Percentiles rank a stretch among this genome's conserved stretches.
Conservation (phyloP, 2,888 invertebrate genomes). For the Apamea anceps region DNA sequence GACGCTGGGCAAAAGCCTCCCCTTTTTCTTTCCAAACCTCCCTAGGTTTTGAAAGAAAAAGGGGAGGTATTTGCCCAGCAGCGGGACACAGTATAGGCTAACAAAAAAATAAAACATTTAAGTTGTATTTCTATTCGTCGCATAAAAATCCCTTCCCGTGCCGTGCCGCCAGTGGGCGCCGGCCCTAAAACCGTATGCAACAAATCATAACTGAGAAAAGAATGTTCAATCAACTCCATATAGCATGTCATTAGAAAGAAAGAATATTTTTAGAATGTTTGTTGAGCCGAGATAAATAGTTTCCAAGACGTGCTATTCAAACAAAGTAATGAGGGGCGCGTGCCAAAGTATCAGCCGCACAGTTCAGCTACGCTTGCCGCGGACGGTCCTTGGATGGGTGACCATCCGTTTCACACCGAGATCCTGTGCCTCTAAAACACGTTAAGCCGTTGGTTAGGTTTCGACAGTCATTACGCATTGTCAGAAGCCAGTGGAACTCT, state of each 20-base stretch:
- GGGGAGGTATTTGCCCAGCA: too few relatives aligned
- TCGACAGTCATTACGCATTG: background rate
- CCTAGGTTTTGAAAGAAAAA: too few relatives aligned
- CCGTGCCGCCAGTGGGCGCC: too few relatives aligned
- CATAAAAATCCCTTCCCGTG: too few relatives aligned
- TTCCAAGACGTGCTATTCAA: background rate
- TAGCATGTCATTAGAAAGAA: background rate
- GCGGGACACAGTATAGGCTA: too few relatives aligned
- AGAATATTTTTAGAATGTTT: conserved; percentile 13
- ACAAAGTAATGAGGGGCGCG: background rate
- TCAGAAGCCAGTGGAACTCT: background rate
- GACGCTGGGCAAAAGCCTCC: too few relatives aligned
- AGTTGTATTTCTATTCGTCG: too few relatives aligned
- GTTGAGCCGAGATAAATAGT: background rate
- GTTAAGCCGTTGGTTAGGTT: background rate
- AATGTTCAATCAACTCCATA: background rate
- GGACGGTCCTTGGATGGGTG: background rate
- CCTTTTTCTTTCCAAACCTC: too few relatives aligned
- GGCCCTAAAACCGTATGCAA: background rate
- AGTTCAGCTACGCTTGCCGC: background rate
- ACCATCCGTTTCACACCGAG: background rate
- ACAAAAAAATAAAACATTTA: too few relatives aligned
- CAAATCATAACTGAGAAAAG: conserved; percentile 29
- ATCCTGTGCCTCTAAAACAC: background rate
- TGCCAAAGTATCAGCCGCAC: background rate